A percentile compares a stretch with the other conserved stretches of the same genome.
These are phyloP conservation scores for Setipinna tenuifilis DNA, from an alignment of 2,797 vertebrate species.

Conservation along the genomic window DNA sequence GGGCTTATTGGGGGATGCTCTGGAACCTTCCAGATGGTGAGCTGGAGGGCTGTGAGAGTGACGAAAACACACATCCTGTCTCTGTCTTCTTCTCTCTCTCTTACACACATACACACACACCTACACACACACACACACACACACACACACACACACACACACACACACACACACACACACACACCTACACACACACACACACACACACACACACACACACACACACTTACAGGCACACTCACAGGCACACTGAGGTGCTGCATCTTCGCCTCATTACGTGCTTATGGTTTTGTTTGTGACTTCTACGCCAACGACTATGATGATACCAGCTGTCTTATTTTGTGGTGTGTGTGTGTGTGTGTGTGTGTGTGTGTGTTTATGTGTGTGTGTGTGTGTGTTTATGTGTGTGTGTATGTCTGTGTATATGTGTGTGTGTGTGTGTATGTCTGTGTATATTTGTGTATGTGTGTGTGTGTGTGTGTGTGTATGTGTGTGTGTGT, in stretches of 20 bases:
- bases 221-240: slow-evolving; percentile 42
- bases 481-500: slow-evolving; percentile 36
- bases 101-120: slow-evolving; percentile 31
- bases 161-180: slow-evolving; percentile 44
- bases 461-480: slow-evolving; percentile 40
- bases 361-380: slow-evolving; percentile 28
- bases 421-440: slow-evolving; percentile 48
- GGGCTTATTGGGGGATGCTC: slow-evolving; percentile 54
- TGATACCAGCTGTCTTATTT: slow-evolving; percentile 71
- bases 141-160: slow-evolving; percentile 42
- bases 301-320: slow-evolving; percentile 54
- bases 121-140: slow-evolving; percentile 42
- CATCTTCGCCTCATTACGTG: slow-evolving; percentile 72
- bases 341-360: slow-evolving; percentile 54
- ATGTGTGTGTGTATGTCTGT: slow-evolving; percentile 36
- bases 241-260: slow-evolving; percentile 50
- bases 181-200: slow-evolving; percentile 42
- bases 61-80: slow-evolving; percentile 50
- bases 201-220: slow-evolving; percentile 35
- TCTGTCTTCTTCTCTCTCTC: neutral
- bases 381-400: slow-evolving; percentile 39
- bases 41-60: slow-evolving; percentile 56
- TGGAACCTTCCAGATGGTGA: slow-evolving; percentile 68
- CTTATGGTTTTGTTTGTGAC: slow-evolving; percentile 64
- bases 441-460: slow-evolving; percentile 41